Percentiles rank a stretch among this genome's conserved stretches.
Conservation (phyloP, 2,113 vertebrate species). For the Lepidothrix coronata region DNA sequence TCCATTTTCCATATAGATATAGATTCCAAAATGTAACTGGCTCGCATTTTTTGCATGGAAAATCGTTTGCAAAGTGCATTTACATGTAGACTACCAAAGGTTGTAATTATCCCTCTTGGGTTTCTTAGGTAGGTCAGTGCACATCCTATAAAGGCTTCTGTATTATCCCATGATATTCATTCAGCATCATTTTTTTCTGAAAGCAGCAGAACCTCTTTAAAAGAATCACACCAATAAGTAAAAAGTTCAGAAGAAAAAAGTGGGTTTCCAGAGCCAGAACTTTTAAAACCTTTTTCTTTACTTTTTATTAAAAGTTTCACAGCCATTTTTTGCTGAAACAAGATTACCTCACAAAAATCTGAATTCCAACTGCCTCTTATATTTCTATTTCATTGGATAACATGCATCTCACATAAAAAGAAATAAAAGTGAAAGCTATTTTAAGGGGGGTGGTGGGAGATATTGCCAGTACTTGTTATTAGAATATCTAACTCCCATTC, state of each 20-base stretch:
- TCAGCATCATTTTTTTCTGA: neutral
- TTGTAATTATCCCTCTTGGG: constrained; percentile 12
- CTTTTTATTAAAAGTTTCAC: neutral
- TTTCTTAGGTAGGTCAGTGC: constrained; percentile 3
- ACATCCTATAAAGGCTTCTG: neutral
- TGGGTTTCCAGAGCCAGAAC: neutral
- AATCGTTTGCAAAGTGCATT: neutral
- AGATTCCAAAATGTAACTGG: constrained; percentile 35
- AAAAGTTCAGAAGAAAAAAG: neutral
- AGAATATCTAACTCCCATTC: neutral
- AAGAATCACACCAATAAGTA: neutral
- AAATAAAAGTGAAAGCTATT: neutral
- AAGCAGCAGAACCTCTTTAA: neutral
- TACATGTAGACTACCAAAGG: neutral
- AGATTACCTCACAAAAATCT: neutral
- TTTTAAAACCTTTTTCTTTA: neutral
- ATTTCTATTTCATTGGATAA: neutral
- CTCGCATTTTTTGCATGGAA: constrained; percentile 5
- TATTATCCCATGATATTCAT: neutral
- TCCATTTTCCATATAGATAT: neutral
- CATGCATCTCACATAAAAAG: neutral
- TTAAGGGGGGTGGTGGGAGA: neutral
- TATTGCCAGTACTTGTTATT: neutral
- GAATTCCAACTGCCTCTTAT: neutral
- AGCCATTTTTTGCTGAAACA: neutral